Base-by-base conservation (phyloP, 2,888 invertebrate genomes). In the Microctonus aethiopoides region DNA sequence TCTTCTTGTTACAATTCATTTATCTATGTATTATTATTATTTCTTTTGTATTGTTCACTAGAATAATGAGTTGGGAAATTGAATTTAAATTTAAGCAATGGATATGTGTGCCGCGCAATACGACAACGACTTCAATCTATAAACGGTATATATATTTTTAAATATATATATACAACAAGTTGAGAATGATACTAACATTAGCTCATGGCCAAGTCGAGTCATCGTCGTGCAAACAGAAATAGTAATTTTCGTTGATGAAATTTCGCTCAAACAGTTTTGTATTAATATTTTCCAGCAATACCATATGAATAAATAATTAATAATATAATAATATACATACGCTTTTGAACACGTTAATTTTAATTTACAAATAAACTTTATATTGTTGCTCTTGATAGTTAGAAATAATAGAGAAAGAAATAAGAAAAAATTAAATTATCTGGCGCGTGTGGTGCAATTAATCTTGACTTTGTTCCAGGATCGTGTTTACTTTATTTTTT, bases 121-220 rank as follows among this genome's bases (percentile, higher is more conserved):
- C 57, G 16, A 26, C 67, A 41, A 46, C 41, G 62, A 56, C 46
- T 46, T 54, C 29, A 39, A 29, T n/a, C 46, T 64, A 16, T 39
- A 68, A 16, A 68, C 57, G 56, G 29, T 51, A 26, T n/a, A n/a
- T n/a, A n/a, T n/a, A n/a, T n/a, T n/a, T n/a, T n/a, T n/a, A n/a
- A n/a, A n/a, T n/a, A n/a, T 29, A 56, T 56, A 56, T 9, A 56
- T 16, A 26, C 22, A 26, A 57, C 26, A 16, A 63, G 9, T 69
- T 36, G 36, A 54, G 64, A 69, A 69, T 69, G 64, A 69, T 64
- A 59, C 69, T 64, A 69, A 69, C 69, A 69, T 69, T 69, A 69
- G 69, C 59, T 69, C 69, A 65, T 29, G 64, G 69, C 39, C 64
- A 29, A 67, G 34, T 67, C 67, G 67, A 68, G 61, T 68, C 67